Percentiles rank a stretch among this genome's conserved stretches.
phyloP scores from a whole-genome alignment of 2,888 invertebrate genomes.

The Liodrosophila aerea region DNA sequence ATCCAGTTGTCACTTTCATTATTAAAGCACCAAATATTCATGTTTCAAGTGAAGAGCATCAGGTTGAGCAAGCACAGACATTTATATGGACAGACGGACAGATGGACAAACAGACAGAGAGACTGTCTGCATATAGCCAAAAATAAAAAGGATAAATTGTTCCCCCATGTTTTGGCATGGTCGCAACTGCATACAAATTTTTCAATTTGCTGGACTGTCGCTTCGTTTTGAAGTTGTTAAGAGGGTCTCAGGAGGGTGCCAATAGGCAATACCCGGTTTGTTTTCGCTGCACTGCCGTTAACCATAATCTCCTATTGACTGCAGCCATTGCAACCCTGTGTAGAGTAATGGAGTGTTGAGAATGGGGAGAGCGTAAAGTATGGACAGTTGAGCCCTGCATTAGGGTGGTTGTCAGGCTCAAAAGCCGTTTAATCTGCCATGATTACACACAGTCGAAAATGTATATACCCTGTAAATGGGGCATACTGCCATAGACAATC shows the following conservation, averaged over 20 bases:
- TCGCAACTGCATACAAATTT: slow-evolving; percentile 36
- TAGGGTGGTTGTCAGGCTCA: slow-evolving; percentile 39
- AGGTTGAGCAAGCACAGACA: slow-evolving; percentile 16
- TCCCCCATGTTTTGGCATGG: slow-evolving; percentile 11
- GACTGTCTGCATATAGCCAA: slow-evolving; percentile 1
- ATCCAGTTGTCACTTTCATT: slow-evolving; percentile 33
- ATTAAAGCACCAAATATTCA: slow-evolving; percentile 51
- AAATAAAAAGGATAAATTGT: not conserved
- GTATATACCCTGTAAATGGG: slow-evolving; percentile 3
- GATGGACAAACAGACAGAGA: not conserved
- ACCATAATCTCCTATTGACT: slow-evolving; percentile 22
- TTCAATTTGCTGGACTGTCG: slow-evolving; percentile 41
- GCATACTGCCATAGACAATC: not conserved
- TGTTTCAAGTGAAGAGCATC: slow-evolving; percentile 15
- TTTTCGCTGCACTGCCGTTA: slow-evolving; percentile 42
- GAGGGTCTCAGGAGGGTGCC: too few species aligned
- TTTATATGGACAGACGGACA: slow-evolving; percentile 1
- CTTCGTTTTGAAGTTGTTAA: too few species aligned
- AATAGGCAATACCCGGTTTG: slow-evolving; percentile 14
- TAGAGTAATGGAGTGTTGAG: not conserved
- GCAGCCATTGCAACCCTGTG: slow-evolving; percentile 5
- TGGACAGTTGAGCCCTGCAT: not conserved
- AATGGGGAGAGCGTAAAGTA: not conserved
- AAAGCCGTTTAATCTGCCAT: slow-evolving; percentile 48
- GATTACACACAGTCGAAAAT: slow-evolving; percentile 37